Evolutionary conservation across 2,888 invertebrate genomes (phyloP).

Genomic region (Eupithecia subumbrata): DNA sequence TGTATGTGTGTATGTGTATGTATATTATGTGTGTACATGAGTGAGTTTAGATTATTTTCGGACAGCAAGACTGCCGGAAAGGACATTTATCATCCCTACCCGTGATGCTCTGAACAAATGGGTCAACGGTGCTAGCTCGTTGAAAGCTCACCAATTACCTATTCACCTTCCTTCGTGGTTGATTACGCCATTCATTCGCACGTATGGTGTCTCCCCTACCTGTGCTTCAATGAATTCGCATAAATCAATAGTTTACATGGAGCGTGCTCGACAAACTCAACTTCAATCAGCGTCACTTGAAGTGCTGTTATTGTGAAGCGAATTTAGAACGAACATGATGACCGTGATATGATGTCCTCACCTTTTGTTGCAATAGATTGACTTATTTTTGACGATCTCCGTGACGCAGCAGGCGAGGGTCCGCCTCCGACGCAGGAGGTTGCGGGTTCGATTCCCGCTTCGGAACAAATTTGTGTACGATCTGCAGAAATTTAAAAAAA

Average conservation of each 20-base stretch:
- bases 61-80: neutral
- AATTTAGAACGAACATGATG: neutral
- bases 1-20: no score
- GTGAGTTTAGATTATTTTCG: neutral
- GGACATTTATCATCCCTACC: constrained; percentile 11
- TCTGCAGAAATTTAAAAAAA: no score
- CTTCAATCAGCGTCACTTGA: neutral
- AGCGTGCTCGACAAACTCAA: neutral
- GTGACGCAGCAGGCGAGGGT: no score
- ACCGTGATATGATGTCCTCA: neutral
- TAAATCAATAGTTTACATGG: constrained; percentile 2
- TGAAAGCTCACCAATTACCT: constrained; percentile 55
- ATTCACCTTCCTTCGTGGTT: constrained; percentile 54
- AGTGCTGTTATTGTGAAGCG: neutral
- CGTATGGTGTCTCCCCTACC: constrained; percentile 27
- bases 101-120: constrained; percentile 47
- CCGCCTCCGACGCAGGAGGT: no score
- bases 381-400: no score
- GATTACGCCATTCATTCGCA: constrained; percentile 56
- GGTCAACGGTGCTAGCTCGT: constrained; percentile 48
- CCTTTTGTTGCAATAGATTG: neutral
- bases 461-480: no score
- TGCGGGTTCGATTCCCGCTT: no score
- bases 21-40: no score
- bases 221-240: constrained; percentile 20